These are phyloP conservation scores for Equus quagga DNA, from an alignment of 2,113 vertebrate genomes.

Conservation along the genomic window DNA sequence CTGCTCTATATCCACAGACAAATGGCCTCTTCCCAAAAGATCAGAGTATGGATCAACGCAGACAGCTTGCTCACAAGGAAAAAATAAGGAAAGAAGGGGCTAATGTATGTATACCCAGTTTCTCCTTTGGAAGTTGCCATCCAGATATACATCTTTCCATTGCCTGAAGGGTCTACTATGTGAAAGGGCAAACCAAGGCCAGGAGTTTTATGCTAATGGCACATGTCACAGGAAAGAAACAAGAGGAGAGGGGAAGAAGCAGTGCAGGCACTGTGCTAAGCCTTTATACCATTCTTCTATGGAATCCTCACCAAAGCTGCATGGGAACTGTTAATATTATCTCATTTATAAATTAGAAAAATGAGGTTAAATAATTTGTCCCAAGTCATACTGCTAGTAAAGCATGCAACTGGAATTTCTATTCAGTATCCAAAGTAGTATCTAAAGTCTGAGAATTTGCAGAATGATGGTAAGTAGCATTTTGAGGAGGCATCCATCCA, in stretches of 20 bases:
- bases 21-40: background rate
- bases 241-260: background rate
- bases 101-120: rapidly evolving
- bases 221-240: background rate
- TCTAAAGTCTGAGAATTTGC: background rate
- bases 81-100: background rate
- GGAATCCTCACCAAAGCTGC: background rate
- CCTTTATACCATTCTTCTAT: background rate
- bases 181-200: background rate
- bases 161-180: rapidly evolving
- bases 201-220: background rate
- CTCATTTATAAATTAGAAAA: background rate
- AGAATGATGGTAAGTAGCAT: background rate
- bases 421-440: background rate
- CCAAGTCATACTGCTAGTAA: background rate
- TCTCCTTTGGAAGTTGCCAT: background rate
- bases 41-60: background rate
- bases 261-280: background rate
- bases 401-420: background rate
- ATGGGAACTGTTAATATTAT: background rate
- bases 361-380: background rate
- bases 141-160: background rate
- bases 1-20: background rate
- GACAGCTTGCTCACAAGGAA: background rate
- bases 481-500: background rate